Evolutionary conservation across 2,888 invertebrate species (phyloP).

Genomic region (Plusia festucae): DNA sequence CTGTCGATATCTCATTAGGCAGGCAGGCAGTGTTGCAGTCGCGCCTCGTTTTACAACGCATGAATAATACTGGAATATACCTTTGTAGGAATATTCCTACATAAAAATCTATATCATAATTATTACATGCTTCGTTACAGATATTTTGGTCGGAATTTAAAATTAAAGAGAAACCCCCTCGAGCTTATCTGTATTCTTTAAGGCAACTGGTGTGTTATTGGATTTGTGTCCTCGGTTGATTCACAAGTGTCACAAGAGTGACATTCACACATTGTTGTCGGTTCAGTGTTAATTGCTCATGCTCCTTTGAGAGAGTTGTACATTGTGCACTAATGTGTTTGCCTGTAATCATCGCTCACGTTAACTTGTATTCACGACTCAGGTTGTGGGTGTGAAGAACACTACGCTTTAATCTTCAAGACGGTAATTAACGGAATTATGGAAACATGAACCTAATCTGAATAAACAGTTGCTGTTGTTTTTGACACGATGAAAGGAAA

Average conservation of each 20-base stretch:
- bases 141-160: too few species aligned
- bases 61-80: background rate
- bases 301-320: constrained; percentile 14
- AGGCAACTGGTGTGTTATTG: background rate
- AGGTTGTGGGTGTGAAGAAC: background rate
- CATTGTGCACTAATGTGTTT: background rate
- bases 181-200: too few species aligned
- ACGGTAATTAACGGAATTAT: background rate
- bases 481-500: background rate
- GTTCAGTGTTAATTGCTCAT: background rate
- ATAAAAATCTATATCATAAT: background rate
- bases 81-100: too few species aligned
- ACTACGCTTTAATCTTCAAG: too few species aligned
- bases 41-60: background rate
- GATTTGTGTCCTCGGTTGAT: background rate
- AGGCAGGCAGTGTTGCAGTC: constrained; percentile 17
- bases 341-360: background rate
- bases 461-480: background rate
- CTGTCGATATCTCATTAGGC: constrained; percentile 31
- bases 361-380: constrained; percentile 4
- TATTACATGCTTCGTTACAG: too few species aligned
- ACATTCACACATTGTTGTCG: background rate
- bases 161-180: too few species aligned
- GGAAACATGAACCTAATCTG: constrained; percentile 1
- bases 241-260: background rate